Conservation (phyloP, 2,797 vertebrate genomes). For the Manis javanica region DNA sequence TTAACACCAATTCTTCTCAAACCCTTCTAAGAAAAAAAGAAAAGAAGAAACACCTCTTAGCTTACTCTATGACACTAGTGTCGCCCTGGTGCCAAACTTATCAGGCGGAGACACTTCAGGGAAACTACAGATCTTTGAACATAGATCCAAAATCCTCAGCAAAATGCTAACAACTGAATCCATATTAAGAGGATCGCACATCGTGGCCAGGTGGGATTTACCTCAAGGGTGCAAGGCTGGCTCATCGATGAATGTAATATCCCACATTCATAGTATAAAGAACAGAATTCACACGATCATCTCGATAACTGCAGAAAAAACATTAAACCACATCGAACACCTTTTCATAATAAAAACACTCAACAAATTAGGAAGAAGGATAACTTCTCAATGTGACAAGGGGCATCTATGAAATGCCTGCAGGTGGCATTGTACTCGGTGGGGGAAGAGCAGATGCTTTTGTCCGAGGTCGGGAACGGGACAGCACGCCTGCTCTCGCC, state of each 20-base stretch:
- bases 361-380: fast-evolving
- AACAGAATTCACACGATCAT: fast-evolving
- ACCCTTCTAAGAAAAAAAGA: background rate
- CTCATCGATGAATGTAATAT: fast-evolving
- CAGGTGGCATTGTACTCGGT: fast-evolving
- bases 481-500: fast-evolving
- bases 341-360: fast-evolving
- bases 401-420: fast-evolving
- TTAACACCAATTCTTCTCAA: background rate
- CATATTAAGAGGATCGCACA: fast-evolving
- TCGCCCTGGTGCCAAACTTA: fast-evolving
- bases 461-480: fast-evolving
- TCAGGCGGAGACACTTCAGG: fast-evolving
- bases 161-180: fast-evolving
- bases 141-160: fast-evolving
- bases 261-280: fast-evolving
- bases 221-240: fast-evolving
- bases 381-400: fast-evolving
- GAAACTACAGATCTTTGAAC: fast-evolving
- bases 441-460: fast-evolving
- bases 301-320: fast-evolving
- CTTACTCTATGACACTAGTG: fast-evolving
- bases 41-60: fast-evolving
- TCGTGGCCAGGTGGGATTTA: fast-evolving
- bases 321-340: fast-evolving